phyloP scores from a whole-genome alignment of 92 coral and sea anemone species.

The Umimayanthus kanabou region DNA sequence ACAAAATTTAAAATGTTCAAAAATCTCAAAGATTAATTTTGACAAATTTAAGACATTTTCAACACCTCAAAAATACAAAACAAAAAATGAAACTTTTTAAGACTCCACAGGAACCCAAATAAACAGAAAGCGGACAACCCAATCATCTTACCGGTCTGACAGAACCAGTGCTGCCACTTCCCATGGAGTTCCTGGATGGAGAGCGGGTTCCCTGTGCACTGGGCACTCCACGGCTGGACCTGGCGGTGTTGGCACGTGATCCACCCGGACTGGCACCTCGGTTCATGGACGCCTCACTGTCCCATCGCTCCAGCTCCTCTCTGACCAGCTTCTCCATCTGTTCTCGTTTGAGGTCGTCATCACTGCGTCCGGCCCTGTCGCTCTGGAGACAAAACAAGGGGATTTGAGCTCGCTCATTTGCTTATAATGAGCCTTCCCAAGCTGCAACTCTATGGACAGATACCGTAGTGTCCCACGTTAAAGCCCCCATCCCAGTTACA shows the following conservation, averaged over 20 bases:
- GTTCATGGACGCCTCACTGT: slow-evolving; percentile 93
- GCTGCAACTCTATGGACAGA: too few relatives aligned
- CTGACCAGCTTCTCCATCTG: slow-evolving; percentile 99
- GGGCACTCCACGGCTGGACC: slow-evolving; percentile 76
- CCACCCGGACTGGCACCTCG: slow-evolving; percentile 83
- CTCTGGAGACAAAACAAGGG: slow-evolving; percentile 48
- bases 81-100: too few relatives aligned
- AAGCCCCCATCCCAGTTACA: too few relatives aligned
- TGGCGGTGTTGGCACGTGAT: slow-evolving; percentile 92
- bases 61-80: too few relatives aligned
- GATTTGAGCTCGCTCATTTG: background rate
- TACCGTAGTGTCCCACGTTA: too few relatives aligned
- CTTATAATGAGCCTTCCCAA: too few relatives aligned
- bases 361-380: slow-evolving; percentile 84
- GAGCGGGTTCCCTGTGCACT: slow-evolving; percentile 68
- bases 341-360: slow-evolving; percentile 90
- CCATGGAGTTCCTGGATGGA: slow-evolving; percentile 70
- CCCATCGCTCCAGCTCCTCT: slow-evolving; percentile 98
- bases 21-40: too few relatives aligned
- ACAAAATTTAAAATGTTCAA: too few relatives aligned
- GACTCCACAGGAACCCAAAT: too few relatives aligned
- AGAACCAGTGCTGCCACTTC: slow-evolving; percentile 66
- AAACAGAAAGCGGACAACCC: background rate
- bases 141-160: slow-evolving; percentile 47
- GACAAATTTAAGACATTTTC: too few relatives aligned